These are phyloP conservation scores for Linnaemya vulpina DNA, from an alignment of 2,888 invertebrate species.

Conservation along the genomic window DNA sequence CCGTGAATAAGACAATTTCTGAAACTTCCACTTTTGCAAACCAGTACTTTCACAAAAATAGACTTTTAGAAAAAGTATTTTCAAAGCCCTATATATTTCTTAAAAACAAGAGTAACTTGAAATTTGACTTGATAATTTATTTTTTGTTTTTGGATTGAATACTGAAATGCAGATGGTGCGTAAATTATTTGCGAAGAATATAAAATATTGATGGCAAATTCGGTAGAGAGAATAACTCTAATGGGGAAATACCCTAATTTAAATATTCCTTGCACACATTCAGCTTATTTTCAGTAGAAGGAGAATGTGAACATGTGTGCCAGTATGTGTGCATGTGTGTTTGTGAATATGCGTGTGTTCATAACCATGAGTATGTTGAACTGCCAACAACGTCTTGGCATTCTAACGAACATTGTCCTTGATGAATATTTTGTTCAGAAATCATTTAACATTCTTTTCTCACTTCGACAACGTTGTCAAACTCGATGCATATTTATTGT, in stretches of 20 bases:
- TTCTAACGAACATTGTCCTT: slow-evolving; percentile 54
- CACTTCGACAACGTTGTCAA: slow-evolving; percentile 54
- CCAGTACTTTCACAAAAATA: too few species aligned
- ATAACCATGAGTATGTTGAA: neutral
- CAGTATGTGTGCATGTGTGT: neutral
- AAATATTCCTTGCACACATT: slow-evolving; percentile 7
- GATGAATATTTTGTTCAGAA: slow-evolving; percentile 41
- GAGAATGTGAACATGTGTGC: neutral
- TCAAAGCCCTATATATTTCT: too few species aligned
- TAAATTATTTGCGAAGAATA: too few species aligned
- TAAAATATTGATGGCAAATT: too few species aligned
- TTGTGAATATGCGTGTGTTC: neutral
- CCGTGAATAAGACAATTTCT: too few species aligned
- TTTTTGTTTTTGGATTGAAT: too few species aligned
- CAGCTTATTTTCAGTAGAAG: neutral
- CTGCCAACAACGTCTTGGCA: slow-evolving; percentile 29
- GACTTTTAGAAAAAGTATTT: too few species aligned
- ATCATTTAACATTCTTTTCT: slow-evolving; percentile 58
- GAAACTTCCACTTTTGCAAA: too few species aligned
- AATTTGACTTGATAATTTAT: too few species aligned
- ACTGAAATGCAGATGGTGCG: too few species aligned
- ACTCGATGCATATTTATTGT: slow-evolving; percentile 41
- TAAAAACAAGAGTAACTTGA: too few species aligned
- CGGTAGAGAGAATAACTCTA: neutral
- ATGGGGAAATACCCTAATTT: neutral